Conservation (phyloP, 2,797 vertebrate species). For the Chiloscyllium punctatum region DNA sequence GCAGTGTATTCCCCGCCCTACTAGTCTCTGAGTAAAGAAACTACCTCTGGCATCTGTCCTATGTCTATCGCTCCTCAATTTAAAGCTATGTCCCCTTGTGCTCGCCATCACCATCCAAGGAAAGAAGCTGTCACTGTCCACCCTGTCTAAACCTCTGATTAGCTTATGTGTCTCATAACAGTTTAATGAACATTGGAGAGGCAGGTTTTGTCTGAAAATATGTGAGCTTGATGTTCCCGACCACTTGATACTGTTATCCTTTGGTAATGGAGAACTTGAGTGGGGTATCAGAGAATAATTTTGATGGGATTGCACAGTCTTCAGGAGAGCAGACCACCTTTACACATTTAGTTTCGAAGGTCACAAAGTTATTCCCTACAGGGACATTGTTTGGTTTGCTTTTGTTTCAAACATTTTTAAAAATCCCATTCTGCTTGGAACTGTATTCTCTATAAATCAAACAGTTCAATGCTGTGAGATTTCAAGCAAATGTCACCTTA, state of each 20-base stretch:
- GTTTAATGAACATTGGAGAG: neutral
- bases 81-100: no score
- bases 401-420: neutral
- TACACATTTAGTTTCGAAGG: neutral
- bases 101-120: no score
- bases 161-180: no score
- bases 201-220: neutral
- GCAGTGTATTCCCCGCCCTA: no score
- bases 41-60: no score
- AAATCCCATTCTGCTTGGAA: neutral
- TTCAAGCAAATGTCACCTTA: constrained; percentile 17
- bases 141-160: no score
- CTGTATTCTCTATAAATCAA: neutral
- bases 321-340: neutral
- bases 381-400: neutral
- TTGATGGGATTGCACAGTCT: neutral
- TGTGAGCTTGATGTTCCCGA: neutral
- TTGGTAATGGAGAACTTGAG: neutral
- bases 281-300: neutral
- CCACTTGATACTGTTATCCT: neutral
- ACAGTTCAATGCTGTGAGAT: neutral
- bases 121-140: no score
- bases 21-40: no score
- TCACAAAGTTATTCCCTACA: neutral
- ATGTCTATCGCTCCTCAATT: no score